phyloP scores from a whole-genome alignment of 2,888 invertebrate genomes.

The Tinea semifulvella region DNA sequence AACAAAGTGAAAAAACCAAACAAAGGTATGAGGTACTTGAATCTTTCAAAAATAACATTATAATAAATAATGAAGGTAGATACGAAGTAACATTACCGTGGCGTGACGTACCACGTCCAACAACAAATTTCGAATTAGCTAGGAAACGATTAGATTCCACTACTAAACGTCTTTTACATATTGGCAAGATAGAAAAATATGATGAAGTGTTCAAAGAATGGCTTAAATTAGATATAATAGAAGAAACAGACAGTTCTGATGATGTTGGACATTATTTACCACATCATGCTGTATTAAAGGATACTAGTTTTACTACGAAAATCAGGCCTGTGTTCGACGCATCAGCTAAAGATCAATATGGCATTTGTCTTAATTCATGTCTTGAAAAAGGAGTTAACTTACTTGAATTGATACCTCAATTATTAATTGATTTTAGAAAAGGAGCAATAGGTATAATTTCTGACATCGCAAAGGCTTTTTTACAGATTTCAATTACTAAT shows the following conservation, averaged over 20 bases:
- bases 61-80: neutral
- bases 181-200: slow-evolving; percentile 3
- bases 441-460: slow-evolving; percentile 20
- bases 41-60: slow-evolving; percentile 1
- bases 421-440: slow-evolving; percentile 19
- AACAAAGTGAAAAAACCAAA: neutral
- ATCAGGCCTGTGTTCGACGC: slow-evolving; percentile 27
- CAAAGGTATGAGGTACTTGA: neutral
- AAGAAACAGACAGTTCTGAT: neutral
- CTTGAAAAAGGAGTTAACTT: slow-evolving; percentile 26
- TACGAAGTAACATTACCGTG: slow-evolving; percentile 3
- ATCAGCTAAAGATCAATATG: slow-evolving; percentile 19
- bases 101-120: neutral
- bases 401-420: slow-evolving; percentile 21
- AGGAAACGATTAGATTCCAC: neutral
- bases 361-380: slow-evolving; percentile 25
- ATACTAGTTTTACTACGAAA: slow-evolving; percentile 23
- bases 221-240: neutral
- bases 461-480: too few species aligned
- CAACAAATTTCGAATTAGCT: neutral
- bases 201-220: neutral
- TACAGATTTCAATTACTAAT: too few species aligned
- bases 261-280: slow-evolving; percentile 20
- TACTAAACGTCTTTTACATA: neutral
- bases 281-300: slow-evolving; percentile 24